Conservation (phyloP, 2,113 vertebrate species). For the Mus musculus region GRCm39 chr19:11241501-11242000, state of each 20-base stretch:
- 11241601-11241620: too few species aligned
- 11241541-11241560: background rate
- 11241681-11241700: background rate
- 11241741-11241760: background rate
- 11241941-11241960: background rate
- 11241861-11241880: background rate
- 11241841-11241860: background rate
- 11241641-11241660: accelerated
- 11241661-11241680: background rate
- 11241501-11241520: background rate
- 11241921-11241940: background rate
- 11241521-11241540: background rate
- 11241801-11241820: background rate
- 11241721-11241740: background rate
- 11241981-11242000: background rate
- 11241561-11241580: background rate
- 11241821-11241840: background rate
- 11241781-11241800: background rate
- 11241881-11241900: too few species aligned
- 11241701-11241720: background rate
- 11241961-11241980: background rate
- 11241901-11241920: background rate
- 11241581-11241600: too few species aligned
- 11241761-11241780: background rate
- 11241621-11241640: background rate